Percentiles rank a stretch among this genome's conserved stretches.
phyloP scores from a whole-genome alignment of 30 jellyfish, hydroid and myxozoan genomes.

The Aurelia sp. region DNA sequence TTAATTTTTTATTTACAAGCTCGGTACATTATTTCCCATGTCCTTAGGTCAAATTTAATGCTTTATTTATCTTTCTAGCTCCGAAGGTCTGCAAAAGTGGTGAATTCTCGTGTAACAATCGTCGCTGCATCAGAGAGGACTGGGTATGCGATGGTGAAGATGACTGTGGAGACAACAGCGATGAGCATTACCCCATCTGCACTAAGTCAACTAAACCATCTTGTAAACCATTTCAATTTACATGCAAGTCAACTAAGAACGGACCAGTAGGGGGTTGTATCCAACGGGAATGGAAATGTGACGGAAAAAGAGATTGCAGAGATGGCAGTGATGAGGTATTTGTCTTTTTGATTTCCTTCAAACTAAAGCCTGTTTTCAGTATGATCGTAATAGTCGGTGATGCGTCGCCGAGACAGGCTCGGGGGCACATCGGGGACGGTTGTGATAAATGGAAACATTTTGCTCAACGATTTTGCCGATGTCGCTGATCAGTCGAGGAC shows the following conservation, averaged over 20 bases:
- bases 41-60: not conserved
- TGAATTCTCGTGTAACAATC: conserved; percentile 63
- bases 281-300: conserved; percentile 48
- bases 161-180: conserved; percentile 82
- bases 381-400: too few species aligned
- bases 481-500: too few species aligned
- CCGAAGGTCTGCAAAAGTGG: conserved; percentile 55
- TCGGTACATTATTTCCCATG: too few species aligned
- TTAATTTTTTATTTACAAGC: too few species aligned
- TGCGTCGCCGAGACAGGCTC: too few species aligned
- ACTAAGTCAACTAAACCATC: conserved; percentile 11
- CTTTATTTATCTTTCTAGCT: conserved; percentile 32
- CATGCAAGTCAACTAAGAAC: conserved; percentile 52
- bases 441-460: too few species aligned
- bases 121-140: conserved; percentile 35
- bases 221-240: conserved; percentile 49
- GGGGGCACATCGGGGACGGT: too few species aligned
- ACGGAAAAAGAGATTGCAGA: conserved; percentile 77
- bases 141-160: conserved; percentile 88
- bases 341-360: too few species aligned
- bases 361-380: too few species aligned
- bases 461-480: too few species aligned
- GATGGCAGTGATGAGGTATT: conserved; percentile 85
- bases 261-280: conserved; percentile 58
- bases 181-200: conserved; percentile 64